Conservation (phyloP, 2,888 invertebrate genomes). For the Caenorhabditis sulstoni region DNA sequence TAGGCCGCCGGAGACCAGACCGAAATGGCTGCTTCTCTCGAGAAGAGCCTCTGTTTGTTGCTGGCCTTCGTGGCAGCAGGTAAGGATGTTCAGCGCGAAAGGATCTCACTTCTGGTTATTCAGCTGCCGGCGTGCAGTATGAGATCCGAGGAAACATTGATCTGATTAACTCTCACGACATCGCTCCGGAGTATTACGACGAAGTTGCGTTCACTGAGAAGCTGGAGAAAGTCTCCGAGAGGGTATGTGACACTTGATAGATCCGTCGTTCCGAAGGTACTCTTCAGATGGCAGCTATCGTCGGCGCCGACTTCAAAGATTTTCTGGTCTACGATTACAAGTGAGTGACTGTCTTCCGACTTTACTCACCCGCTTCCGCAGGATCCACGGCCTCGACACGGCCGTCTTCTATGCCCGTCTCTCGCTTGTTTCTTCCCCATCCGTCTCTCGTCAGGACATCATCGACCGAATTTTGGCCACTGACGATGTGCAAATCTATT, state of each 20-base stretch:
- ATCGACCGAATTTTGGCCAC: constrained; percentile 44
- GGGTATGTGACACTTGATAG: constrained; percentile 12
- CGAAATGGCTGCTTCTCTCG: constrained; percentile 26
- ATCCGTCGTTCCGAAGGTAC: not conserved
- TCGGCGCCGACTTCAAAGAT: constrained; percentile 41
- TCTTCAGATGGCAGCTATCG: constrained; percentile 29
- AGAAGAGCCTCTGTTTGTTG: constrained; percentile 34
- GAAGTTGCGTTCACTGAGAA: constrained; percentile 37
- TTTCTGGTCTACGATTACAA: constrained; percentile 49
- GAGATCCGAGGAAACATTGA: constrained; percentile 55
- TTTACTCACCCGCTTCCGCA: no score
- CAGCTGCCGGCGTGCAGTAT: constrained; percentile 36
- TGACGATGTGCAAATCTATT: constrained; percentile 48
- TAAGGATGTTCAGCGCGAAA: not conserved
- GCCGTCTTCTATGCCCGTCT: constrained; percentile 52
- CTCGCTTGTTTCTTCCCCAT: constrained; percentile 7
- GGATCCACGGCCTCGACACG: constrained; percentile 46
- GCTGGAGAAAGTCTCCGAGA: constrained; percentile 12
- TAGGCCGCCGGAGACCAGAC: constrained; percentile 28
- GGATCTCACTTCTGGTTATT: not conserved
- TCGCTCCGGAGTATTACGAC: constrained; percentile 37
- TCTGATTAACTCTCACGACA: constrained; percentile 40
- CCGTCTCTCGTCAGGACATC: constrained; percentile 49
- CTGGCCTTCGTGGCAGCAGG: constrained; percentile 22
- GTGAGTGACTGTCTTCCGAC: constrained; percentile 14